Percentiles rank a stretch among this genome's conserved stretches.
Evolutionary conservation across 2,888 invertebrate genomes (phyloP).

Genomic region (Eristalis intricaria): DNA sequence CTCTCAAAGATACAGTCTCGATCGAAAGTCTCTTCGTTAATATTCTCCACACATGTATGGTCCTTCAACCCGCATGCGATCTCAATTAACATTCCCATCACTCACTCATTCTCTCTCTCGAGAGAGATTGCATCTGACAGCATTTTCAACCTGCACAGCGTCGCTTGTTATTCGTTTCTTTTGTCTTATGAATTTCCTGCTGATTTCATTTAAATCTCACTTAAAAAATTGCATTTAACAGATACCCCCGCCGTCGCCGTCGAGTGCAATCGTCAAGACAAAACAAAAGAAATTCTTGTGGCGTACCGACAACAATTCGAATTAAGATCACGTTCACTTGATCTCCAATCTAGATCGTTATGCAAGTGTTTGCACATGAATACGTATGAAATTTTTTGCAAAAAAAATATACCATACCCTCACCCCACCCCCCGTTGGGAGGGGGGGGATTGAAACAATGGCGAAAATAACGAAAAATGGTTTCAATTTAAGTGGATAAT

Average conservation of each 20-base stretch:
- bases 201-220: constrained; percentile 37
- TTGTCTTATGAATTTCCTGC: constrained; percentile 4
- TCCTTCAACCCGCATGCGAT: constrained; percentile 34
- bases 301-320: constrained; percentile 39
- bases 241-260: background rate
- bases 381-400: background rate
- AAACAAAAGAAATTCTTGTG: constrained; percentile 12
- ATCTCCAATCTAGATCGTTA: constrained; percentile 35
- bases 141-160: background rate
- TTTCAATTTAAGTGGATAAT: constrained; percentile 55
- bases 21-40: background rate
- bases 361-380: constrained; percentile 1
- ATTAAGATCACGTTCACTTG: constrained; percentile 63
- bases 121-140: background rate
- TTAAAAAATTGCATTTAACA: constrained; percentile 15
- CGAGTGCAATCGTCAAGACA: background rate
- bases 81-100: constrained; percentile 24
- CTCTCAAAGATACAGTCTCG: no score
- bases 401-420: background rate
- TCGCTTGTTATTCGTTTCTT: background rate
- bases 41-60: background rate
- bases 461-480: constrained; percentile 18
- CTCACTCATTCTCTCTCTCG: background rate
- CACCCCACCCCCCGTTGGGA: background rate
- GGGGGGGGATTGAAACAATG: background rate